Base-by-base conservation (phyloP, 2,113 vertebrate genomes). In the Dipodomys merriami region DNA sequence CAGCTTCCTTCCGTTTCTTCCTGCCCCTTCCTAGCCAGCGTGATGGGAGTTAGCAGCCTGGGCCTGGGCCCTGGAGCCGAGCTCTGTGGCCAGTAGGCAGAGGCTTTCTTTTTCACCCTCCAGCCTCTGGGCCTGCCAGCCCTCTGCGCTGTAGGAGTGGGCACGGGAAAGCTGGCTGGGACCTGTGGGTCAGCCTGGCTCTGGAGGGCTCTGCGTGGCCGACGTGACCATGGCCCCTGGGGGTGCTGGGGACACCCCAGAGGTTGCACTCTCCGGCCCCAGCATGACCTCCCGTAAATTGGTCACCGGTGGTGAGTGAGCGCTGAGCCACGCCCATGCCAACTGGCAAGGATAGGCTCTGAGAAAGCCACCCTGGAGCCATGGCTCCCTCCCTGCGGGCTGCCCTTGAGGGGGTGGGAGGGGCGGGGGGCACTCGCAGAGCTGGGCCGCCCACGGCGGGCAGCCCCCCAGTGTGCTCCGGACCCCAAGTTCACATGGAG, bases 221-320 rank as follows among this genome's bases (percentile, higher is more conserved):
- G 30, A 44, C 30, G 39, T 73, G 69, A n/a, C 12, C 7, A 20
- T 0, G 1, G 30, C 39, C 22, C 0, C 23, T 3, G 53, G 71
- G 83, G 27, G 13, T 33, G 19, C 6, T 30, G 0, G 33, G 57
- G 30, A 60, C 29, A 27, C 29, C 65, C 57, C 23, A 65, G 76
- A 88, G 29, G 8, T 30, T 81, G 49, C 72, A 46, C 53, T 84
- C 73, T 67, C 68, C 65, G 73, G 83, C 73, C 33, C 44, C 44
- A 80, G 25, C n/a, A 49, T 44, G 71, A 53, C 65, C 23, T 35
- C n/a, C 35, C 65, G 6, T 20, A 12, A 29, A 46, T 20, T 20
- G 65, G n/a, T 65, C 20, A 5, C 64, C 69, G 20, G 1, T 39
- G 35, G 35, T 39, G 39, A 5, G 39, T 9, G 27, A 68, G n/a